Evolutionary conservation across 2,797 vertebrate genomes (phyloP).

Genomic region (Falco novaeseelandiae): DNA sequence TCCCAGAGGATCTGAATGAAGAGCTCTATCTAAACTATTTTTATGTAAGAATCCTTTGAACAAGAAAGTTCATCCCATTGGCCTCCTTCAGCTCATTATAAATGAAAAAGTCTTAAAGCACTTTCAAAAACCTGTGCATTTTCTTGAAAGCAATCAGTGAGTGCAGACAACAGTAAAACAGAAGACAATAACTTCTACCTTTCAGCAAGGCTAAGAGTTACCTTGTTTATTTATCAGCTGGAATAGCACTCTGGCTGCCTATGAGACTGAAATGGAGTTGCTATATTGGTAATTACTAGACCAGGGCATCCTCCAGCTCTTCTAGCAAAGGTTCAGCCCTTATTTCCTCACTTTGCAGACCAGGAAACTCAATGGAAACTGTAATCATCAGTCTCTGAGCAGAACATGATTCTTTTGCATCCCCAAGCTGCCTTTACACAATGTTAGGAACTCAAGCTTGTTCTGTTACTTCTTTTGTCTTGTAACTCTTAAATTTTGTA

Average conservation of each 20-base stretch:
- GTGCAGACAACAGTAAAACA: background rate
- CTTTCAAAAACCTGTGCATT: constrained; percentile 5
- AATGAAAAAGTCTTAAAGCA: constrained; percentile 28
- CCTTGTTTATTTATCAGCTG: background rate
- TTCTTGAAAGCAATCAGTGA: background rate
- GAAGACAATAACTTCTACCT: background rate
- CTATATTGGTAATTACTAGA: background rate
- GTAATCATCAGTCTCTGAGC: background rate
- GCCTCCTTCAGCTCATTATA: constrained; percentile 34
- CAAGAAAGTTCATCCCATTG: constrained; percentile 25
- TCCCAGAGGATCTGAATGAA: constrained; percentile 44
- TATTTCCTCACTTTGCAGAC: background rate
- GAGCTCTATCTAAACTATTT: constrained; percentile 39
- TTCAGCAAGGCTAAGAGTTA: background rate
- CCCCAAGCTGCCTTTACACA: background rate
- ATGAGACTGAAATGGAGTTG: background rate
- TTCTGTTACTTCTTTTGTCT: background rate
- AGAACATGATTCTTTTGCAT: background rate
- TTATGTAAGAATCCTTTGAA: constrained; percentile 41
- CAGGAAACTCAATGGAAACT: background rate
- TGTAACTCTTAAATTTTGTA: background rate
- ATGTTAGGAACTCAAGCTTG: background rate
- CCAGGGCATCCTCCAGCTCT: background rate
- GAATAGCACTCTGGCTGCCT: background rate
- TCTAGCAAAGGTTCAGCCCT: background rate